Percentiles rank a stretch among this genome's conserved stretches.
Conservation (phyloP, 2,888 invertebrate species). For the Microplitis deprimator region DNA sequence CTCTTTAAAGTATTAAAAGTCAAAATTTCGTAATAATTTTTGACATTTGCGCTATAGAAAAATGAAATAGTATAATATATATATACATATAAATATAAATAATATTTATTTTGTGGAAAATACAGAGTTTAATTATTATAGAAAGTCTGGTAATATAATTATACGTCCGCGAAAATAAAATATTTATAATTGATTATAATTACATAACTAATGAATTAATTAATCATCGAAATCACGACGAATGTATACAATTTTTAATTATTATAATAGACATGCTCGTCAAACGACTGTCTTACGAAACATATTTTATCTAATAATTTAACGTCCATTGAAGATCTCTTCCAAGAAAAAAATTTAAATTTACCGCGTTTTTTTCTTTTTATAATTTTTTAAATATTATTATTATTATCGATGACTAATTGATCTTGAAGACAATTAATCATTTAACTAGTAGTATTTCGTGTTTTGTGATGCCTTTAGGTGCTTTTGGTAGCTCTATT, state of each 20-base stretch:
- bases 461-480: constrained; percentile 46
- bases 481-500: constrained; percentile 55
- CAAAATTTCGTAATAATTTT: constrained; percentile 13
- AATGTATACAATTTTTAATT: background rate
- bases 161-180: background rate
- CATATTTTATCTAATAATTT: constrained; percentile 10
- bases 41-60: background rate
- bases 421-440: constrained; percentile 30
- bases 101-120: constrained; percentile 1
- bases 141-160: background rate
- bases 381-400: background rate
- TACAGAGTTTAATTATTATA: background rate
- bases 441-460: constrained; percentile 39
- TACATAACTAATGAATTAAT: background rate
- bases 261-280: constrained; percentile 1
- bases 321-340: constrained; percentile 21
- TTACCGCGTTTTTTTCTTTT: background rate
- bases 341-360: constrained; percentile 4
- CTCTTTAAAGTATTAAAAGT: constrained; percentile 38
- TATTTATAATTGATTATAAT: background rate
- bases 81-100: background rate
- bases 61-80: background rate
- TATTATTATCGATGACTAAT: background rate
- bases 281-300: constrained; percentile 15
- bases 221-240: background rate